Percentiles rank a stretch among this genome's conserved stretches.
Conservation (phyloP, 1,140 invertebrate species). For the Harlomillsia oculata region DNA sequence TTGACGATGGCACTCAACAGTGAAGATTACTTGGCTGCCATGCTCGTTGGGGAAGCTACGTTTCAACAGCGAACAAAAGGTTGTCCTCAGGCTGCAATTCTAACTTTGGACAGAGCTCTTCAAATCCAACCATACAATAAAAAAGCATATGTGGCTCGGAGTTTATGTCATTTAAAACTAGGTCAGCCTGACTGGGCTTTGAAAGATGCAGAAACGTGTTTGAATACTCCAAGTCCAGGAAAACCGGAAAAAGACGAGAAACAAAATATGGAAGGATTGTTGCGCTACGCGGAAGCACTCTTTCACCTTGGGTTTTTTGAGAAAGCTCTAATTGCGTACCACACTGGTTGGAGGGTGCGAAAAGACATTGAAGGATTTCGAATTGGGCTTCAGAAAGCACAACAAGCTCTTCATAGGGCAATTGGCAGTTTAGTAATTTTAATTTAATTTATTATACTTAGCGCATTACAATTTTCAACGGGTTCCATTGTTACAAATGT, state of each 20-base stretch:
- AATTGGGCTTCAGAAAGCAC: conserved; percentile 45
- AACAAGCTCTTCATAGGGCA: conserved; percentile 45
- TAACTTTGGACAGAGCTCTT: conserved; percentile 67
- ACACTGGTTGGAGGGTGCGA: conserved; percentile 42
- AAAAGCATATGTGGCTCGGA: conserved; percentile 20
- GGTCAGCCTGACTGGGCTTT: conserved; percentile 17
- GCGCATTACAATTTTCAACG: too few species aligned
- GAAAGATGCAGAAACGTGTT: conserved; percentile 22
- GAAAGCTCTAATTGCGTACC: conserved; percentile 44
- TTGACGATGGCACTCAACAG: conserved; percentile 54
- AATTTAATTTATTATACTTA: background rate
- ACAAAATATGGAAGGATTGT: conserved; percentile 36
- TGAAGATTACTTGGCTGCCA: conserved; percentile 64
- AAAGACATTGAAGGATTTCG: conserved; percentile 44
- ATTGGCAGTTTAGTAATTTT: conserved; percentile 41
- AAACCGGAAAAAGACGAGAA: background rate
- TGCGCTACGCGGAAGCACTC: conserved; percentile 44
- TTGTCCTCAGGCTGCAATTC: conserved; percentile 49
- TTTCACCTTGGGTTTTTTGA: conserved; percentile 46
- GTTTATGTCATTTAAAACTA: conserved; percentile 29
- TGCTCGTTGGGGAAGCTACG: conserved; percentile 43
- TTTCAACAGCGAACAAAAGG: conserved; percentile 28
- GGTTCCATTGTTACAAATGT: too few species aligned
- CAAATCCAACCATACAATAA: conserved; percentile 18
- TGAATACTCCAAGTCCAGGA: too few species aligned